Conservation (phyloP, 2,888 invertebrate species). For the Philaethria dido region DNA sequence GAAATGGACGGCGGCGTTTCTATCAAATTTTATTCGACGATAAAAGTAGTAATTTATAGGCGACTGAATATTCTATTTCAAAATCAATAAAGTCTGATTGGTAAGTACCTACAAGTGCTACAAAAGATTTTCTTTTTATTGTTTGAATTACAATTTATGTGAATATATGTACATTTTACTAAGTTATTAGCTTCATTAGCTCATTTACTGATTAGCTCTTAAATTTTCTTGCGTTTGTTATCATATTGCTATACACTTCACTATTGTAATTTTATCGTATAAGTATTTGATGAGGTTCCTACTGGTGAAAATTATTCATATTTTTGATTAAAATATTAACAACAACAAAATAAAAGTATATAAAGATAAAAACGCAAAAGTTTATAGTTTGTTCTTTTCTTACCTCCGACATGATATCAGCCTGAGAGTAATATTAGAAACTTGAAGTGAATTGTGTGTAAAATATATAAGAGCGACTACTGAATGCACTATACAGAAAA, state of each 20-base stretch:
- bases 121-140: too few species aligned
- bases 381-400: constrained; percentile 6
- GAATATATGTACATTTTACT: too few species aligned
- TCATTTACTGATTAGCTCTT: too few species aligned
- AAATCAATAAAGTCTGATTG: too few species aligned
- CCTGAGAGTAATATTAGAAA: constrained; percentile 15
- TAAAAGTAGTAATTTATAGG: not conserved
- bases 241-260: too few species aligned
- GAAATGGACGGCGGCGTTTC: constrained; percentile 5
- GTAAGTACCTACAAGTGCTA: too few species aligned
- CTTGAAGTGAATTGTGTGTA: constrained; percentile 15
- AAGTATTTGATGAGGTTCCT: too few species aligned
- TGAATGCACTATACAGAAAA: constrained; percentile 6
- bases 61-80: not conserved
- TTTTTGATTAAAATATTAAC: not conserved
- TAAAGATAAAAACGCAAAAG: constrained; percentile 7
- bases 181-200: too few species aligned
- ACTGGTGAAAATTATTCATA: not conserved
- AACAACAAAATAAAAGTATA: not conserved
- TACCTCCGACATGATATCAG: not conserved
- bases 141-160: too few species aligned
- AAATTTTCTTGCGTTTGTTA: too few species aligned
- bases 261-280: too few species aligned
- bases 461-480: constrained; percentile 1
- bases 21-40: not conserved